Evolutionary conservation across 2,888 invertebrate genomes (phyloP).

Genomic region (Drosophila quinaria): DNA sequence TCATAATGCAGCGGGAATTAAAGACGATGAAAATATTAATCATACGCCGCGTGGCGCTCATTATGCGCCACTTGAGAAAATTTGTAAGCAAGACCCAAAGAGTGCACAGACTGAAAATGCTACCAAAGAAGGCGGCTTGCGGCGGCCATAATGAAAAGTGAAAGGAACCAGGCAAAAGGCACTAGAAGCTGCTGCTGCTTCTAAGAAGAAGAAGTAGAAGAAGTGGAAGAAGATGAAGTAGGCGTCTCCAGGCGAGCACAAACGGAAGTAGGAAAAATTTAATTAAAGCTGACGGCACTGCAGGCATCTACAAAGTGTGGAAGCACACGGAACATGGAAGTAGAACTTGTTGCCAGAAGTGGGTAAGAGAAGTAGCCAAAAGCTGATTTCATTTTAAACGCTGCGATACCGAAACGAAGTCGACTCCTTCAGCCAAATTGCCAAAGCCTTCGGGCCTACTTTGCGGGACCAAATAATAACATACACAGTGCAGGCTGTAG

Average conservation of each 20-base stretch:
- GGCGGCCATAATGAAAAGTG: constrained; percentile 67
- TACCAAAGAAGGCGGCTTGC: constrained; percentile 14
- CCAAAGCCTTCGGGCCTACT: constrained; percentile 29
- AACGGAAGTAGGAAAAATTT: constrained; percentile 77
- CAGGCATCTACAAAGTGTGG: constrained; percentile 50
- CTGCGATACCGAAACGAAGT: constrained; percentile 21
- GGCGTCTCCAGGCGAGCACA: constrained; percentile 28
- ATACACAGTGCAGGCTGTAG: not conserved
- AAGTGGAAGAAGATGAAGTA: not conserved
- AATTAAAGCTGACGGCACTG: constrained; percentile 71
- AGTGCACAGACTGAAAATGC: constrained; percentile 16
- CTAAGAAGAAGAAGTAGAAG: not conserved
- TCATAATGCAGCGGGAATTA: constrained; percentile 77
- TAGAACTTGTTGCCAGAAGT: constrained; percentile 29
- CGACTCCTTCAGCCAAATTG: constrained; percentile 23
- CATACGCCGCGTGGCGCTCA: constrained; percentile 81
- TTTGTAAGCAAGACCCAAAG: constrained; percentile 44
- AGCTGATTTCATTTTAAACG: constrained; percentile 58
- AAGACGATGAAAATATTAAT: constrained; percentile 75
- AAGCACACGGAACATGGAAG: constrained; percentile 19
- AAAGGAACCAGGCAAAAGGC: constrained; percentile 50
- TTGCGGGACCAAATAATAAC: constrained; percentile 23
- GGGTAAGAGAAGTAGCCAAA: constrained; percentile 44
- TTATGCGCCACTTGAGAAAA: constrained; percentile 76
- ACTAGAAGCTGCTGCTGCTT: constrained; percentile 4